Percentiles rank a stretch among this genome's conserved stretches.
Conservation (phyloP, 2,797 vertebrate species). For the Cryptoprocta ferox region DNA sequence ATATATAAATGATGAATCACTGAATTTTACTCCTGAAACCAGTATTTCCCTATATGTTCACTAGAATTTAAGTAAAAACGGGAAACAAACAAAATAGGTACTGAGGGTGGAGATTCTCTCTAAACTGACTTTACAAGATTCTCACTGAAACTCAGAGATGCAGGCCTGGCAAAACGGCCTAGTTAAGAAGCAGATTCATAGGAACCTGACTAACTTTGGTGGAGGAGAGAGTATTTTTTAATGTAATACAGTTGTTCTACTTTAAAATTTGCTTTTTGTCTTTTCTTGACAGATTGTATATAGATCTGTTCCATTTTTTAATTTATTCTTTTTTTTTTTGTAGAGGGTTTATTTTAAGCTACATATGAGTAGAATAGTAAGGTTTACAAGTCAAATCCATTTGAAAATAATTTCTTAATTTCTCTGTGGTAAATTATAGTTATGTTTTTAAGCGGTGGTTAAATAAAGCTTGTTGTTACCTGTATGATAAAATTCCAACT, state of each 20-base stretch:
- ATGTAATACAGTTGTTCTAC: background rate
- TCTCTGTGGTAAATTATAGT: background rate
- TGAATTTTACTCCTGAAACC: too few relatives aligned
- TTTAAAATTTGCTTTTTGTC: background rate
- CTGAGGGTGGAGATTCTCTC: background rate
- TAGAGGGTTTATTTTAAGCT: background rate
- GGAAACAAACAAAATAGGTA: background rate
- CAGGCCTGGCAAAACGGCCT: background rate
- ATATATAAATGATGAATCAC: too few relatives aligned
- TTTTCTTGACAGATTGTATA: background rate
- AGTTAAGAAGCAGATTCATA: background rate
- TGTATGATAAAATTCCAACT: background rate
- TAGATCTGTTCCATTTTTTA: background rate
- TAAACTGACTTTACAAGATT: background rate
- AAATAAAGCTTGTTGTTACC: background rate
- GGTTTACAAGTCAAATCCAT: background rate
- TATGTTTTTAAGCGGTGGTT: background rate
- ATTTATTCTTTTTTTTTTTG: background rate
- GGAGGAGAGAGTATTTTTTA: background rate
- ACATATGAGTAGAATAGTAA: background rate
- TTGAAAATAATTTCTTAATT: background rate
- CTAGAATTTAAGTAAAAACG: too few relatives aligned
- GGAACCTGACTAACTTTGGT: background rate
- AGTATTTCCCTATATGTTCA: too few relatives aligned
- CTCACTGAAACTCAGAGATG: background rate